Conservation (phyloP, 2,888 invertebrate species). For the Dione juno region DNA sequence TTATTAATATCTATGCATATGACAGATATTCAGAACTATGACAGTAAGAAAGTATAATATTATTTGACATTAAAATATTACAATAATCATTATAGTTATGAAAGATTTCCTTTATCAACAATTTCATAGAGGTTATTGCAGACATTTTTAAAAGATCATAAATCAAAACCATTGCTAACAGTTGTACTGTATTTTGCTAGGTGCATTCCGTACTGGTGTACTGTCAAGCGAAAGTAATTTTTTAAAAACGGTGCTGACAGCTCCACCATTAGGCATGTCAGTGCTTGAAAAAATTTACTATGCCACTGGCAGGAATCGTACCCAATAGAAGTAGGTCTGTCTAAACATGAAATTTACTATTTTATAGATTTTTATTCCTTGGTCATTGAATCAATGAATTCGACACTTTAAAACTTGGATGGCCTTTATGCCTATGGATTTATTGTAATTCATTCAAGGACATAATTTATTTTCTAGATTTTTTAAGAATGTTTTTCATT, state of each 20-base stretch:
- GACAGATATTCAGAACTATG: neutral
- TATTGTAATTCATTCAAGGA: neutral
- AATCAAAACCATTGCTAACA: slow-evolving; percentile 42
- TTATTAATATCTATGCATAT: too few relatives aligned
- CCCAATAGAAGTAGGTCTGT: slow-evolving; percentile 16
- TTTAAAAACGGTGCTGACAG: slow-evolving; percentile 71
- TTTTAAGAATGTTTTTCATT: neutral
- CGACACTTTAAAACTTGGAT: neutral
- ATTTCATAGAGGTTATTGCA: slow-evolving; percentile 10
- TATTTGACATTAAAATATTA: neutral
- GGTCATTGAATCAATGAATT: neutral
- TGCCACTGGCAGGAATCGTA: slow-evolving; percentile 57
- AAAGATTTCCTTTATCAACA: neutral
- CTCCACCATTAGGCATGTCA: slow-evolving; percentile 52
- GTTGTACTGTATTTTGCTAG: slow-evolving; percentile 58
- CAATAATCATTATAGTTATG: neutral
- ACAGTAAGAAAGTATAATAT: neutral
- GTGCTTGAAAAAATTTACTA: slow-evolving; percentile 65
- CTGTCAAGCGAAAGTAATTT: slow-evolving; percentile 71
- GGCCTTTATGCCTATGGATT: too few relatives aligned
- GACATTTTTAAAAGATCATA: slow-evolving; percentile 23
- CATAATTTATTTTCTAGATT: neutral
- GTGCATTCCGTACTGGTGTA: slow-evolving; percentile 54
- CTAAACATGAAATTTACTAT: slow-evolving; percentile 4
- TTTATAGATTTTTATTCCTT: neutral